Percentiles rank a stretch among this genome's conserved stretches.
Evolutionary conservation across 1,140 invertebrate species (phyloP).

Genomic region (Leucophenga varia): DNA sequence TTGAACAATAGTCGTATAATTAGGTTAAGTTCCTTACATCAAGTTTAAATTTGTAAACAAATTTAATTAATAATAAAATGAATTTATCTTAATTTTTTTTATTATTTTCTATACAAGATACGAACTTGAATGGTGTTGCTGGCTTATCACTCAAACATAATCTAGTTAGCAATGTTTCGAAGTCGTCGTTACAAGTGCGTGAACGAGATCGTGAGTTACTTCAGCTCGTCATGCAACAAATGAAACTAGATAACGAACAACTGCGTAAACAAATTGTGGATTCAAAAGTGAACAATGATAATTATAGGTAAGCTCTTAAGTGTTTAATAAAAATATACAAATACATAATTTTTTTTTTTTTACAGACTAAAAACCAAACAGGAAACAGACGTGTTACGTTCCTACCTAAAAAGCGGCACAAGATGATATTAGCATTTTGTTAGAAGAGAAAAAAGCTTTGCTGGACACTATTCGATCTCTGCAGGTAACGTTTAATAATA

Average conservation of each 20-base stretch:
- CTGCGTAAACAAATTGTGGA: conserved; percentile 62
- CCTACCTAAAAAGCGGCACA: conserved; percentile 67
- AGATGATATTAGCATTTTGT: conserved; percentile 67
- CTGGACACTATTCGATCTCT: conserved; percentile 67
- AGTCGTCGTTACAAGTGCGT: no score
- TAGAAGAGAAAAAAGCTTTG: conserved; percentile 74
- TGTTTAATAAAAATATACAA: neutral
- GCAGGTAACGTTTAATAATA: conserved; percentile 61
- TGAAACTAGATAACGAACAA: conserved; percentile 67
- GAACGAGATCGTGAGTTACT: conserved; percentile 58
- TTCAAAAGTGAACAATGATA: conserved; percentile 66
- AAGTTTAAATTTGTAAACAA: no score
- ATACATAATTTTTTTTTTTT: neutral
- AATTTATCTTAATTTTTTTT: no score
- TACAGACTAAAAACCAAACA: conserved; percentile 62
- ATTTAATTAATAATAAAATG: no score
- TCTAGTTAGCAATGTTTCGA: no score
- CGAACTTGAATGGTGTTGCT: no score
- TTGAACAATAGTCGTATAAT: no score
- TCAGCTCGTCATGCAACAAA: conserved; percentile 59
- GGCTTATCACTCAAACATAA: no score
- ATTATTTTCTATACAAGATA: no score
- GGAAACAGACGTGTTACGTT: conserved; percentile 64
- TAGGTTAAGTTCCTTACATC: no score
- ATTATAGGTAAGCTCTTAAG: conserved; percentile 59